Base-by-base conservation (phyloP, 2,888 invertebrate species). In the Pandemis corylana region DNA sequence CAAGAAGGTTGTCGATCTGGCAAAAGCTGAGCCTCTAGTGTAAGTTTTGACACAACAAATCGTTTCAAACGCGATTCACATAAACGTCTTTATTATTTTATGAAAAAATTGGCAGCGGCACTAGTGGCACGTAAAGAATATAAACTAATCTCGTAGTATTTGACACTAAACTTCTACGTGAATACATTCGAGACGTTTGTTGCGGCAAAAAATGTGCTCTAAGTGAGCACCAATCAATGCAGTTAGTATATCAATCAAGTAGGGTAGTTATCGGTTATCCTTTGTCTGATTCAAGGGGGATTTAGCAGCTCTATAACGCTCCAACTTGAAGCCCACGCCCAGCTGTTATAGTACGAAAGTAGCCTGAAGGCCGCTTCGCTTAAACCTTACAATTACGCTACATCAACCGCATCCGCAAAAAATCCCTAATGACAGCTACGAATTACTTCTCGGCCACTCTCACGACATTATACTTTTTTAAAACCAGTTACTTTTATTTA, bases 341-440 rank as follows among this genome's bases (percentile, higher is more conserved):
- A 86, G 82, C 83, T 80, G 81, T 78, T 80, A 77, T 76, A 81
- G 80, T 82, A 89, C 88, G 90, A 91, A 92, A 93, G 90, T 84
- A 78, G 78, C 78, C 77, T 82, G 91, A 93, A 93, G 93, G 93
- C 78, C 86, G 78, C 78, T 76, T 76, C 68, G 71, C 68, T 77
- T 73, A 84, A 90, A 86, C 90, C 88, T 92, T 92, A 90, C 91
- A 91, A 92, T 92, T 91, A 91, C 78, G 83, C 80, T 84, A 84
- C 81, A 85, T 87, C 82, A 81, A 80, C 78, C 81, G 82, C 80
- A 77, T 77, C 76, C 76, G 81, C 82, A 87, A 89, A 88, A 76
- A 78, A 36, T 78, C 71, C 78, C 77, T 80, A 83, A 82, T 79
- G 77, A 82, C 81, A 78, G 75, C 78, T 72, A 76, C 69, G 73